phyloP scores from a whole-genome alignment of 1,140 invertebrate species.

The Ruditapes philippinarum region DNA sequence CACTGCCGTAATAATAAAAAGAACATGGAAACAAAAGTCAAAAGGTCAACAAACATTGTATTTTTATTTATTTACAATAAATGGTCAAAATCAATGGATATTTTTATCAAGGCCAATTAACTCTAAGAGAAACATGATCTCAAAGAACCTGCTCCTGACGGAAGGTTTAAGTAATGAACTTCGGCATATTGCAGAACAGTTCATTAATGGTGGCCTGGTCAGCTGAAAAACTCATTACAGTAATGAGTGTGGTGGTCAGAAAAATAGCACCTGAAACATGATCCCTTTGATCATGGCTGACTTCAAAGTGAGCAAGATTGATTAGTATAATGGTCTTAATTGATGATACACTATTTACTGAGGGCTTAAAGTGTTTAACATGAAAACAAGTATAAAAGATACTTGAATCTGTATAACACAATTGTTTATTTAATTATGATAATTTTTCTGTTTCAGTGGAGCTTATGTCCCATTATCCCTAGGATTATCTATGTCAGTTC shows the following conservation, averaged over 20 bases:
- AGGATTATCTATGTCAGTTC: too few relatives aligned
- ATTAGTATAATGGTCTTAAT: not conserved
- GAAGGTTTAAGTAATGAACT: not conserved
- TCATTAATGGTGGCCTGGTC: not conserved
- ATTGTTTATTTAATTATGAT: too few relatives aligned
- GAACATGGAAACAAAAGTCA: too few relatives aligned
- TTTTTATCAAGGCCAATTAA: too few relatives aligned
- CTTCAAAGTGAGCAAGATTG: conserved; percentile 46
- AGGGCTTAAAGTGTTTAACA: not conserved
- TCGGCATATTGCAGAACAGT: conserved; percentile 5
- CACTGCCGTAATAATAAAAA: too few relatives aligned
- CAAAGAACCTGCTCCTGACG: not conserved
- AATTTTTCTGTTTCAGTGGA: too few relatives aligned
- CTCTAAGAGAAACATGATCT: not conserved
- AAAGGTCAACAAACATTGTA: too few relatives aligned
- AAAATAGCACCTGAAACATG: conserved; percentile 41
- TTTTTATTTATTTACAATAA: too few relatives aligned
- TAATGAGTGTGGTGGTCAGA: conserved; percentile 44
- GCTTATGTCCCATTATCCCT: too few relatives aligned
- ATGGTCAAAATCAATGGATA: too few relatives aligned
- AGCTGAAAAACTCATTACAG: conserved; percentile 52
- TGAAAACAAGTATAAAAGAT: not conserved
- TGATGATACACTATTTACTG: conserved; percentile 1
- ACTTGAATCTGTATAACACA: not conserved
- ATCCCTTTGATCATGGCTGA: conserved; percentile 20